Conservation (phyloP, 1,140 invertebrate species). For the Euwallacea fornicatus region DNA sequence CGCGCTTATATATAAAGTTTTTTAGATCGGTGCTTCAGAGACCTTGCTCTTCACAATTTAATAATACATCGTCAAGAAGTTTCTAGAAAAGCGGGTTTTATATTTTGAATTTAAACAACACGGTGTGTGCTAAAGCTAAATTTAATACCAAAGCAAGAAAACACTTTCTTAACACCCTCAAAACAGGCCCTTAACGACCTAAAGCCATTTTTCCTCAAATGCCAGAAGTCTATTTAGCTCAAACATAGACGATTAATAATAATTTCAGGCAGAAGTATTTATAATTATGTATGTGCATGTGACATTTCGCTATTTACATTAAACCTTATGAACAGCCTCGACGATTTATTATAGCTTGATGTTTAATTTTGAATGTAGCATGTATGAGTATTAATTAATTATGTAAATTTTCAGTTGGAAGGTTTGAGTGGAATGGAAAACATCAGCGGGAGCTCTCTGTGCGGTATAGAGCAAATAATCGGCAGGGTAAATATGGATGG, state of each 20-base stretch:
- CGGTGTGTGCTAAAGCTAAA: background rate
- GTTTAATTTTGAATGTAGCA: slow-evolving; percentile 3
- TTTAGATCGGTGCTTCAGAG: slow-evolving; percentile 8
- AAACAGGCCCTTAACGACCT: too few relatives aligned
- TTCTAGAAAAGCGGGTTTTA: background rate
- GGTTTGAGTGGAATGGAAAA: background rate
- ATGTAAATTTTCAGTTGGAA: slow-evolving; percentile 1
- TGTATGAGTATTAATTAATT: background rate
- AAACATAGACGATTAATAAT: too few relatives aligned
- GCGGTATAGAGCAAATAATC: too few relatives aligned
- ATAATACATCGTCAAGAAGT: slow-evolving; percentile 9
- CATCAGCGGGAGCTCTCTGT: too few relatives aligned
- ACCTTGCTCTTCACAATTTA: slow-evolving; percentile 20
- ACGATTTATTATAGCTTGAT: slow-evolving; percentile 4
- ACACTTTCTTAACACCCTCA: too few relatives aligned
- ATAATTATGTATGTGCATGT: background rate
- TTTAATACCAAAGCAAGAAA: too few relatives aligned
- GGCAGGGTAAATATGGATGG: too few relatives aligned
- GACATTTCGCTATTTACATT: background rate
- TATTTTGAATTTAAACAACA: slow-evolving; percentile 4
- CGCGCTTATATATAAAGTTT: slow-evolving; percentile 31
- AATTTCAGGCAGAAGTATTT: background rate
- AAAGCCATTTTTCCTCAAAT: too few relatives aligned
- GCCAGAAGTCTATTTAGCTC: too few relatives aligned
- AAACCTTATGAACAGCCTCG: background rate